Conservation (phyloP, 2,888 invertebrate genomes). For the Andricus quercusramuli region DNA sequence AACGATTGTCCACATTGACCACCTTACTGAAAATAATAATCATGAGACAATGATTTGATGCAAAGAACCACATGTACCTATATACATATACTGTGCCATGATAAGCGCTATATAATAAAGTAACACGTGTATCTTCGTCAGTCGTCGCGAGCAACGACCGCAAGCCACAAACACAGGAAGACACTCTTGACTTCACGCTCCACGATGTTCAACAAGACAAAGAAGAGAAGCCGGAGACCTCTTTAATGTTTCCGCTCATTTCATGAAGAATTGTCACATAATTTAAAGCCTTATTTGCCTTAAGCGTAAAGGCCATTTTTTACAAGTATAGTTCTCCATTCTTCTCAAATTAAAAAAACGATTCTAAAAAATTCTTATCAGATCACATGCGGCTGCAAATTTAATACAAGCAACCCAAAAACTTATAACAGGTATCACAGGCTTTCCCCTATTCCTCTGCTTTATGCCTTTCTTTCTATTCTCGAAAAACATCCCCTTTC, state of each 20-base stretch:
- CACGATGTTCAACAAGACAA: slow-evolving; percentile 34
- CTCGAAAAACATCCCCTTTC: too few species aligned
- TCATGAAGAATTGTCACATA: not conserved
- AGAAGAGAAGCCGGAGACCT: slow-evolving; percentile 16
- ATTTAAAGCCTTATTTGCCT: not conserved
- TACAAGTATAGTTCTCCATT: not conserved
- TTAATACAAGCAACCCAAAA: not conserved
- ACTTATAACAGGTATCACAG: too few species aligned
- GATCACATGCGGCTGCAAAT: not conserved
- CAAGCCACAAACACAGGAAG: slow-evolving; percentile 39
- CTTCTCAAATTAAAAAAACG: not conserved
- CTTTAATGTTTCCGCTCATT: slow-evolving; percentile 34
- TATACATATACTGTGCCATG: not conserved
- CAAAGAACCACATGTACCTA: slow-evolving; percentile 17
- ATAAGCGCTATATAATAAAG: slow-evolving; percentile 29
- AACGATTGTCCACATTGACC: not conserved
- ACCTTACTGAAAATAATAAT: slow-evolving; percentile 18
- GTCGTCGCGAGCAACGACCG: slow-evolving; percentile 37
- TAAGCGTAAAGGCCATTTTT: not conserved
- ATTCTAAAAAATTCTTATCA: too few species aligned
- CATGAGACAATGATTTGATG: slow-evolving; percentile 32
- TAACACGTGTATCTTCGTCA: slow-evolving; percentile 35
- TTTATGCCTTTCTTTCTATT: too few species aligned
- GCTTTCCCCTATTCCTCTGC: too few species aligned
- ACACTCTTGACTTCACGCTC: slow-evolving; percentile 33